Base-by-base conservation (phyloP, 2,113 vertebrate genomes). In the Corythornis cristatus region DNA sequence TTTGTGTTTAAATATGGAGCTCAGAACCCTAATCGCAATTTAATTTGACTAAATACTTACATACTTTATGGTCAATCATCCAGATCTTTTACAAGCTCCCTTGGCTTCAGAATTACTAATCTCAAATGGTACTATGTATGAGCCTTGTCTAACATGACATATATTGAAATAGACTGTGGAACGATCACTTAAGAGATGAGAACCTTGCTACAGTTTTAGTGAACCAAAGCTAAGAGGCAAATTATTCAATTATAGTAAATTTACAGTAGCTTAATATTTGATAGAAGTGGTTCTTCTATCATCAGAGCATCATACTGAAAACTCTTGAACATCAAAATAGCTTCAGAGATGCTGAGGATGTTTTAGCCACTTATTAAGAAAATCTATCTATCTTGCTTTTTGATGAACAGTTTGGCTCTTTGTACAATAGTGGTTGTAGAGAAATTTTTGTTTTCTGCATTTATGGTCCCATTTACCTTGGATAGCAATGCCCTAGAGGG, bases 191-290 rank as follows among this genome's bases (percentile, higher is more conserved):
- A 98, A 98, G 97, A 97, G 96, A 98, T 95, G 96, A 96, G 96
- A 98, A 97, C 96, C 91, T 97, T 96, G 46, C 97, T 98, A 48
- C 96, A 95, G 94, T 96, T 97, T 96, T 97, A 98, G 97, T 98
- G 97, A 98, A 98, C 97, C 98, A 97, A 97, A 98, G 96, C 97
- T 97, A 98, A 98, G 97, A 98, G 97, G 97, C 96, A 97, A 97
- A 98, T 98, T 98, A 98, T 98, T 98, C 98, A 98, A 98, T 98
- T 98, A 98, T 96, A 97, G 97, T 97, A 98, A 98, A 98, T 98
- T 98, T 98, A 98, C 97, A 98, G 98, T 98, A 98, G 97, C 94
- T 98, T 98, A 98, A 98, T 98, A 98, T 98, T 97, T 97, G 97
- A 97, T 98, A 98, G 97, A 98, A 98, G 97, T 97, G 97, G 95